Evolutionary conservation across 2,797 vertebrate genomes (phyloP).

Genomic region (Helarctos malayanus): DNA sequence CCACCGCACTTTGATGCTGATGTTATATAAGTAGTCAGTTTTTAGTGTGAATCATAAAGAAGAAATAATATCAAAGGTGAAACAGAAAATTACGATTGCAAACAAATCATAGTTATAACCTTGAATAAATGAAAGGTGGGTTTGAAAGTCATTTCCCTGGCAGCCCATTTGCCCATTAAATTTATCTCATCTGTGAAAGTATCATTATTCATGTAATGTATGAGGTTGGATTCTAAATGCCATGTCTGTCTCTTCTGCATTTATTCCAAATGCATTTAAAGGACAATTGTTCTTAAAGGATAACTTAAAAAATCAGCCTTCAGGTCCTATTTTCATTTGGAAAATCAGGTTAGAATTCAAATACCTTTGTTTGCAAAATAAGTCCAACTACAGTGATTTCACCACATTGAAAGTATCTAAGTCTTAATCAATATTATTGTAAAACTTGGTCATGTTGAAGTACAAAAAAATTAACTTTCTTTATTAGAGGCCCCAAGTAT

Average conservation of each 20-base stretch:
- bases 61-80: slow-evolving; percentile 82
- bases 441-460: slow-evolving; percentile 13
- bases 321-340: slow-evolving; percentile 69
- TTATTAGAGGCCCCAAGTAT: background rate
- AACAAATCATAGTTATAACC: slow-evolving; percentile 85
- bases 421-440: slow-evolving; percentile 54
- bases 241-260: slow-evolving; percentile 85
- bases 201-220: slow-evolving; percentile 86
- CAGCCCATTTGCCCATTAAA: slow-evolving; percentile 88
- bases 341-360: slow-evolving; percentile 67
- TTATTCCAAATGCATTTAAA: slow-evolving; percentile 80
- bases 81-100: slow-evolving; percentile 82
- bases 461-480: background rate
- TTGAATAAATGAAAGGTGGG: slow-evolving; percentile 84
- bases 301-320: slow-evolving; percentile 80
- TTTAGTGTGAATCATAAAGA: slow-evolving; percentile 56
- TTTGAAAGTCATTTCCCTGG: slow-evolving; percentile 87
- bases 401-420: slow-evolving; percentile 24
- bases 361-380: slow-evolving; percentile 47
- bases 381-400: background rate
- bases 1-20: background rate
- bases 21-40: background rate
- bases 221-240: slow-evolving; percentile 86
- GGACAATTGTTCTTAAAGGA: slow-evolving; percentile 73
- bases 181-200: slow-evolving; percentile 86